Evolutionary conservation across 2,888 invertebrate genomes (phyloP), one percentile per base, ranked within the genome.

Genomic region (Yponomeuta cagnagella): DNA sequence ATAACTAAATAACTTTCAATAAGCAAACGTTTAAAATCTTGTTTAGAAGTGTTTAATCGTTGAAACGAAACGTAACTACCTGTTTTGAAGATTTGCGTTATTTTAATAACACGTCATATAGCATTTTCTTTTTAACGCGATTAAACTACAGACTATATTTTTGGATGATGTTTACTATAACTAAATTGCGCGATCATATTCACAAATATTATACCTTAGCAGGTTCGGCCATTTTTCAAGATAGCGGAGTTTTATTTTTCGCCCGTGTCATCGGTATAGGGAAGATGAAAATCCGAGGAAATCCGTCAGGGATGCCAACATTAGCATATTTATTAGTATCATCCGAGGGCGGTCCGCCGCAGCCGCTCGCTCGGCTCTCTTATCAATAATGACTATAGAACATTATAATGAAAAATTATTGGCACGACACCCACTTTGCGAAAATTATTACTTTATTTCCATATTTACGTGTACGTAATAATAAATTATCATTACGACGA

Each of bases 271-370:
- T 86, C 82, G 82, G 79, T 83, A 82, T 82, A 80, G 79, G 80
- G 80, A 79, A 85, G 85, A 88, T 85, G 86, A 85, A 88, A 88
- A 87, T 87, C 86, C 85, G 81, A 81, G 86, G 80, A 88, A 88
- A 88, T 88, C 87, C 86, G 85, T 86, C 80, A 83, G 87, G 88
- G 88, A 86, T 82, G 85, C 78, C 79, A 77, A 81, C 82, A 89
- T 90, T 89, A 89, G 87, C 90, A 87, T 87, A 87, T 87, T 86
- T 87, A 87, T 87, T 87, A 86, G 86, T 83, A 87, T 87, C 85
- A 87, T 83, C 86, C 79, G 76, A 80, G 78, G 78, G 76, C 77
- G 80, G 82, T 78, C 81, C 77, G 79, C 78, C 67, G 63, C 75
- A 77, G 76, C 77, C 73, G 77, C 75, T 12, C 79, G 82, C 83